Percentiles rank a stretch among this genome's conserved stretches.
Evolutionary conservation across 2,888 invertebrate genomes (phyloP).

Genomic region (Papilio gigon): DNA sequence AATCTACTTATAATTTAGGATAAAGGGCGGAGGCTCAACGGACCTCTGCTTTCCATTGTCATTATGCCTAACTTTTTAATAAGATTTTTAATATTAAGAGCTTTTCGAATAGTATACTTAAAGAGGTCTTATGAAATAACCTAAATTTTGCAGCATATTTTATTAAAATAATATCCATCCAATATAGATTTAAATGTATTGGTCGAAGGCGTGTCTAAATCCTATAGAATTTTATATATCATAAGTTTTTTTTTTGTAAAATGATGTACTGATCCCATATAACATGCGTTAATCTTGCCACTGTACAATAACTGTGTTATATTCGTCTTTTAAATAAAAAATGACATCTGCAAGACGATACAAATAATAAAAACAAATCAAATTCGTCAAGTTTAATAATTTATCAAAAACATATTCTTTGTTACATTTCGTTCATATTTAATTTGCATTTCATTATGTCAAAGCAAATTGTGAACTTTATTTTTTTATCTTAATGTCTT

Average conservation of each 20-base stretch:
- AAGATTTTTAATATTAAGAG: conserved; percentile 76
- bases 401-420: not conserved
- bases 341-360: not conserved
- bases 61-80: conserved; percentile 59
- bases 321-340: not conserved
- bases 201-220: conserved; percentile 68
- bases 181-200: conserved; percentile 79
- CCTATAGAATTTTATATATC: conserved; percentile 67
- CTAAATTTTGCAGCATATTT: conserved; percentile 77
- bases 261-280: conserved; percentile 18
- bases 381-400: not conserved
- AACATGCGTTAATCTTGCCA: conserved; percentile 8
- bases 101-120: conserved; percentile 79
- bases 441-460: not conserved
- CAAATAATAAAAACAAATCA: not conserved
- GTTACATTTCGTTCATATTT: not conserved
- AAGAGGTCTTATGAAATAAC: conserved; percentile 78
- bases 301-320: not conserved
- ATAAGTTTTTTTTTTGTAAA: conserved; percentile 46
- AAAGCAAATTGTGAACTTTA: not conserved
- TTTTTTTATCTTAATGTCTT: conserved; percentile 44
- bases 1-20: conserved; percentile 62
- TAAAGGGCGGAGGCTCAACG: conserved; percentile 59
- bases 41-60: conserved; percentile 66
- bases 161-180: conserved; percentile 79